phyloP scores from a whole-genome alignment of 1,140 invertebrate genomes.

The Drosophila orena region DNA sequence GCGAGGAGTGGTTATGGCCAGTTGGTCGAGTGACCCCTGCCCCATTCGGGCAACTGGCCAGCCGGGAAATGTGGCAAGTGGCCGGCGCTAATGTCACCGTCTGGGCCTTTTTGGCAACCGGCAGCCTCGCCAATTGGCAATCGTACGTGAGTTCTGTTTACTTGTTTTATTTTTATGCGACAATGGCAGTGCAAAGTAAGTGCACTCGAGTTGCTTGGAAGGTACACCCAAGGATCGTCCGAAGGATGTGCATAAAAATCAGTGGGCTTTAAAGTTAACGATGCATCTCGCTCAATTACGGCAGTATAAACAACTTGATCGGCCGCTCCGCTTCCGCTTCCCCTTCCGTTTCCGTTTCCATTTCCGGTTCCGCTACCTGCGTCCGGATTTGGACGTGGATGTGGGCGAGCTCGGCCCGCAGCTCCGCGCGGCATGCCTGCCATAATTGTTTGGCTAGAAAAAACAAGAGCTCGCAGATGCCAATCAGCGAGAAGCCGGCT shows the following conservation, averaged over 20 bases:
- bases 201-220: slow-evolving; percentile 64
- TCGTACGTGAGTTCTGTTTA: slow-evolving; percentile 47
- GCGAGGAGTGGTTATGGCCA: too few relatives aligned
- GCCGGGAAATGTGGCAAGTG: slow-evolving; percentile 38
- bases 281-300: slow-evolving; percentile 60
- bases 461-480: slow-evolving; percentile 80
- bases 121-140: slow-evolving; percentile 15
- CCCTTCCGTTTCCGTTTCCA: neutral
- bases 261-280: slow-evolving; percentile 82
- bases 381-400: slow-evolving; percentile 25
- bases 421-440: slow-evolving; percentile 64
- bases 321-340: slow-evolving; percentile 33
- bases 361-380: slow-evolving; percentile 50
- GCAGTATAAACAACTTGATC: slow-evolving; percentile 59
- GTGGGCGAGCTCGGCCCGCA: slow-evolving; percentile 47
- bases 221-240: neutral
- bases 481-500: slow-evolving; percentile 82
- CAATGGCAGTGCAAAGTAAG: slow-evolving; percentile 81
- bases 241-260: slow-evolving; percentile 72
- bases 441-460: slow-evolving; percentile 81
- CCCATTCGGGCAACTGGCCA: slow-evolving; percentile 61
- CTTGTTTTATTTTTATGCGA: slow-evolving; percentile 76
- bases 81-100: slow-evolving; percentile 68
- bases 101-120: slow-evolving; percentile 60
- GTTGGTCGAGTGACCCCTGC: slow-evolving; percentile 31